Evolutionary conservation across 1,140 invertebrate genomes (phyloP), one percentile per base, ranked within the genome.

Genomic region (Drosophila nikananu): DNA sequence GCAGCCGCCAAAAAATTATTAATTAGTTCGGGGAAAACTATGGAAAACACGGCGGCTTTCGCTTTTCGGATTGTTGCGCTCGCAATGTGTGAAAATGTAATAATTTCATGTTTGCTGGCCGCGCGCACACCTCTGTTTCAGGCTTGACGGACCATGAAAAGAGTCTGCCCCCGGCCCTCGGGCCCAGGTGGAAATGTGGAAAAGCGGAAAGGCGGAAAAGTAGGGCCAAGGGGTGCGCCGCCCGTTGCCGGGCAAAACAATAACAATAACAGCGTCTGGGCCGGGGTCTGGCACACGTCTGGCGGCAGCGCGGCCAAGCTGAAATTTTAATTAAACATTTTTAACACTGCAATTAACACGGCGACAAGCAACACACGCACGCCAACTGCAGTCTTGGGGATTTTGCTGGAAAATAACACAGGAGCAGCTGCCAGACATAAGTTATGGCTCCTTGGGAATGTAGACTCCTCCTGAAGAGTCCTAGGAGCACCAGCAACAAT

Each of bases 251-350:
- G 67, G 55, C 54, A 66, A 77, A 66, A 51, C 72, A 71, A 80
- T 46, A 74, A 64, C 63, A 77, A 64, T 63, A 63, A 39, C 41
- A 55, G 49, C 37, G 51, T 42, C 44, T 62, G 68, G 19, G 51
- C 35, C 51, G 48, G 61, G 62, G 72, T 83, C 80, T 80, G 80
- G 80, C 71, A 59, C 58, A 61, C 77, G 80, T 80, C 83, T 83
- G 39, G 62, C 51, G 60, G 63, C 49, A 48, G 46, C 27, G 74
- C 60, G 58, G 39, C 77, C 77, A 74, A 83, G 84, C 84, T 72
- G 84, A 74, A 87, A 89, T 87, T 87, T 89, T 87, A 87, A 87
- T 87, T 87, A 87, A 87, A 89, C 81, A 87, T 89, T 83, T 83
- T 87, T 83, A 89, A 87, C 83, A 87, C 80, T 87, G 83, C 83